A percentile compares a stretch with the other conserved stretches of the same genome.
phyloP scores from a whole-genome alignment of 2,888 invertebrate species.

The Sinhomidia bicolor region DNA sequence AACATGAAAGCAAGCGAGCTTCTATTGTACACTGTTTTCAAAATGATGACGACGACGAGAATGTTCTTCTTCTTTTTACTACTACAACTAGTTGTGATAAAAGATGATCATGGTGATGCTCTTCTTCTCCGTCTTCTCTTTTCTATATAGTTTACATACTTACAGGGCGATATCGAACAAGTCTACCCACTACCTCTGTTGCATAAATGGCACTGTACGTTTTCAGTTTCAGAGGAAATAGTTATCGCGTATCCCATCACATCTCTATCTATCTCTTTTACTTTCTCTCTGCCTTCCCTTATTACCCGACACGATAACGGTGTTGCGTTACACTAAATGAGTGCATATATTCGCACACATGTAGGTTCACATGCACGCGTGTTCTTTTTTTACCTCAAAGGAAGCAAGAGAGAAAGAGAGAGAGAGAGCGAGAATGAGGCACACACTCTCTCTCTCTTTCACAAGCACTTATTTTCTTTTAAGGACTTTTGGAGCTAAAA shows the following conservation, averaged over 20 bases:
- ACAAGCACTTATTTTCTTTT: not conserved
- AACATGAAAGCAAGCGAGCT: not conserved
- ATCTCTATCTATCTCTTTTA: not conserved
- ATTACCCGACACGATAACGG: constrained; percentile 29
- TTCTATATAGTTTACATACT: too few relatives aligned
- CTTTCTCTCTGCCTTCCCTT: too few relatives aligned
- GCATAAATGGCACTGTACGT: constrained; percentile 39
- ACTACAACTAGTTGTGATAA: constrained; percentile 35
- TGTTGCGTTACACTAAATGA: constrained; percentile 9
- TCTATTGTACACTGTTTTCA: not conserved
- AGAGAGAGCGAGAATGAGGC: not conserved
- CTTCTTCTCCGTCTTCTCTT: constrained; percentile 16
- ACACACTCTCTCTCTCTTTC: not conserved
- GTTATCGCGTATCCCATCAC: constrained; percentile 7
- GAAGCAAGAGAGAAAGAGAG: not conserved
- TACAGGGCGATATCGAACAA: too few relatives aligned
- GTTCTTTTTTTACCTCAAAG: not conserved
- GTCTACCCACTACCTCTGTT: constrained; percentile 26
- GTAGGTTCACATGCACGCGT: constrained; percentile 19
- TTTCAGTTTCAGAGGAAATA: constrained; percentile 9
- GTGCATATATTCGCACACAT: not conserved
- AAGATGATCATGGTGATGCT: constrained; percentile 33
- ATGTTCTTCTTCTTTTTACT: constrained; percentile 21
- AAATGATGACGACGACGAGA: constrained; percentile 42
- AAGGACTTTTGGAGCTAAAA: not conserved